Conservation (phyloP, 2,888 invertebrate genomes). For the Andrena hattorfiana region DNA sequence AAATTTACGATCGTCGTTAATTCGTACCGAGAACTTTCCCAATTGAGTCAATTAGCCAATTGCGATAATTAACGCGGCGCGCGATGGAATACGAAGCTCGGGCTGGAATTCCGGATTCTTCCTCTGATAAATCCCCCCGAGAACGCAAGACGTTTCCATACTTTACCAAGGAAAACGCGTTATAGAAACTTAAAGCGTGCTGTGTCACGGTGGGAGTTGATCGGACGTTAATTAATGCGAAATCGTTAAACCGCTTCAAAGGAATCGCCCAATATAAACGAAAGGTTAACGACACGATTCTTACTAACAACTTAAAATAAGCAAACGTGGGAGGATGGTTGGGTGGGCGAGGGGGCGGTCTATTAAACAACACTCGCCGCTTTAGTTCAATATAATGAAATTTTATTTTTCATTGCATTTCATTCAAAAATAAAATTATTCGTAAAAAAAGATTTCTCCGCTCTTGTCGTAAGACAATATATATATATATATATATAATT, state of each 20-base stretch:
- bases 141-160: not conserved
- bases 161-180: not conserved
- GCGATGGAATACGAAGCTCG: slow-evolving; percentile 37
- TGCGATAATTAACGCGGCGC: slow-evolving; percentile 76
- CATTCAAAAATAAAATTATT: slow-evolving; percentile 85
- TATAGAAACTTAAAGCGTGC: too few relatives aligned
- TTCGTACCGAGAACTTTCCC: slow-evolving; percentile 76
- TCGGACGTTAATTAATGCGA: too few relatives aligned
- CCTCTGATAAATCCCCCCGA: not conserved
- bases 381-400: slow-evolving; percentile 79
- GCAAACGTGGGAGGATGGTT: not conserved
- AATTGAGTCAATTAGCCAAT: slow-evolving; percentile 81
- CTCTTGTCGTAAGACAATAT: slow-evolving; percentile 79
- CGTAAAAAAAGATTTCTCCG: slow-evolving; percentile 84
- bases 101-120: slow-evolving; percentile 49
- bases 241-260: too few relatives aligned
- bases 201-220: too few relatives aligned
- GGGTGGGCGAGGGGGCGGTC: not conserved
- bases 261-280: too few relatives aligned
- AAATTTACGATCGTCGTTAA: slow-evolving; percentile 66
- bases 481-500: slow-evolving; percentile 70
- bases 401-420: slow-evolving; percentile 83
- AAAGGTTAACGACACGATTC: too few relatives aligned
- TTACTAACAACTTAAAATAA: too few relatives aligned
- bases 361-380: slow-evolving; percentile 13